Percentiles rank a stretch among this genome's conserved stretches.
Conservation (phyloP, 2,888 invertebrate species). For the Aleiodes testaceus region DNA sequence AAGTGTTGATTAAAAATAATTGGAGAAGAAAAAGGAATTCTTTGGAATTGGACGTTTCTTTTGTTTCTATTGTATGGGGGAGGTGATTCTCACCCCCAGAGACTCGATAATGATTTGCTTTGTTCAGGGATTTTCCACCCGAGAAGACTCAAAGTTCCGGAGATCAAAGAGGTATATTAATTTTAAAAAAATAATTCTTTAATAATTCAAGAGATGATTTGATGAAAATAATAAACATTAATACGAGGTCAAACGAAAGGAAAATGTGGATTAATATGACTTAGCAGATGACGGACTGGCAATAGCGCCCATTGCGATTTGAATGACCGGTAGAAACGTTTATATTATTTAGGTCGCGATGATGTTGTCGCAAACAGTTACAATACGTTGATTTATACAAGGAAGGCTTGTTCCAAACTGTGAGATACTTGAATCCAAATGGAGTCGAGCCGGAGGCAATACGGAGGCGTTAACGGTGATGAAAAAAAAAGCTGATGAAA, state of each 20-base stretch:
- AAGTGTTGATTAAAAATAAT: not conserved
- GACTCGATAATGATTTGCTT: constrained; percentile 81
- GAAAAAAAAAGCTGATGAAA: not conserved
- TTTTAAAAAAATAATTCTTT: not conserved
- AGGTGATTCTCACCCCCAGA: constrained; percentile 61
- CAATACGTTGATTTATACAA: constrained; percentile 26
- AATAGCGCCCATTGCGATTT: constrained; percentile 63
- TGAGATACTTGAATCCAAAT: not conserved
- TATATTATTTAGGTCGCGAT: constrained; percentile 52
- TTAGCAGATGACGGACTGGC: constrained; percentile 53
- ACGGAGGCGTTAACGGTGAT: constrained; percentile 3
- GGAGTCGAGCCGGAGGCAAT: not conserved
- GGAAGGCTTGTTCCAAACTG: not conserved
- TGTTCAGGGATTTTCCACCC: constrained; percentile 78
- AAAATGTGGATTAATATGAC: constrained; percentile 18
- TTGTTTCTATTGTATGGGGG: constrained; percentile 61
- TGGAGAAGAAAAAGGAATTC: not conserved
- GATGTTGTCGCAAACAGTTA: constrained; percentile 39
- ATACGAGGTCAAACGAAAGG: constrained; percentile 5
- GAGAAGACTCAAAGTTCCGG: constrained; percentile 64
- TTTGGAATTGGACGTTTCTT: not conserved
- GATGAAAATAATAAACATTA: no score
- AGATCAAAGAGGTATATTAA: constrained; percentile 64
- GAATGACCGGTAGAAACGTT: constrained; percentile 48
- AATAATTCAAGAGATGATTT: no score